A percentile compares a stretch with the other conserved stretches of the same genome.
Conservation (phyloP, 2,113 vertebrate species). For the Fulmarus glacialis region DNA sequence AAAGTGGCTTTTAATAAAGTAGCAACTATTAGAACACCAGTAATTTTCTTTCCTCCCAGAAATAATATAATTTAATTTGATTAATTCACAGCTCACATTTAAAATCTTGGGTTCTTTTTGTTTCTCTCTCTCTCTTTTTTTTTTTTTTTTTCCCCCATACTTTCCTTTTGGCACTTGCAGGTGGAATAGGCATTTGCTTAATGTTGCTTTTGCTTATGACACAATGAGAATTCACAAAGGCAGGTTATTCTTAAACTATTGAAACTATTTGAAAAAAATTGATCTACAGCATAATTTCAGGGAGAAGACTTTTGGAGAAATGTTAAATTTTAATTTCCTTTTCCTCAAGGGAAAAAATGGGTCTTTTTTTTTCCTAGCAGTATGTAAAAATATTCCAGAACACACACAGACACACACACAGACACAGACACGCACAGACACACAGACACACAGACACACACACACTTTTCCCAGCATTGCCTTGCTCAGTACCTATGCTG, state of each 20-base stretch:
- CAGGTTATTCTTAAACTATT: not conserved
- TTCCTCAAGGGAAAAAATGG: not conserved
- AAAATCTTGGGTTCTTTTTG: not conserved
- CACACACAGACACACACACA: not conserved
- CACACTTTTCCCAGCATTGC: not conserved
- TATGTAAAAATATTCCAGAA: not conserved
- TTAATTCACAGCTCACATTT: not conserved
- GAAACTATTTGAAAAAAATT: not conserved
- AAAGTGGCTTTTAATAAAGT: slow-evolving; percentile 47
- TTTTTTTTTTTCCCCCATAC: not conserved
- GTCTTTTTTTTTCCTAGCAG: not conserved
- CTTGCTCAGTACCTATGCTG: not conserved
- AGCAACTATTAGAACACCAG: not conserved
- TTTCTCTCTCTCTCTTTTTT: not conserved
- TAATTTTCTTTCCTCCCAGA: slow-evolving; percentile 30
- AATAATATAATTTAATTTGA: slow-evolving; percentile 21
- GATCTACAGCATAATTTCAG: not conserved
- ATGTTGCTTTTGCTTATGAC: not conserved
- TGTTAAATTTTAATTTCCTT: not conserved
- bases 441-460: not conserved
- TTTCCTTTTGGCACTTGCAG: not conserved
- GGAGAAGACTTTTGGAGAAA: not conserved
- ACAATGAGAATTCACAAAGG: not conserved
- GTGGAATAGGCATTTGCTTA: not conserved
- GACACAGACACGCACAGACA: not conserved